Conservation (phyloP, 2,113 vertebrate species). For the Cinclus mexicanus region DNA sequence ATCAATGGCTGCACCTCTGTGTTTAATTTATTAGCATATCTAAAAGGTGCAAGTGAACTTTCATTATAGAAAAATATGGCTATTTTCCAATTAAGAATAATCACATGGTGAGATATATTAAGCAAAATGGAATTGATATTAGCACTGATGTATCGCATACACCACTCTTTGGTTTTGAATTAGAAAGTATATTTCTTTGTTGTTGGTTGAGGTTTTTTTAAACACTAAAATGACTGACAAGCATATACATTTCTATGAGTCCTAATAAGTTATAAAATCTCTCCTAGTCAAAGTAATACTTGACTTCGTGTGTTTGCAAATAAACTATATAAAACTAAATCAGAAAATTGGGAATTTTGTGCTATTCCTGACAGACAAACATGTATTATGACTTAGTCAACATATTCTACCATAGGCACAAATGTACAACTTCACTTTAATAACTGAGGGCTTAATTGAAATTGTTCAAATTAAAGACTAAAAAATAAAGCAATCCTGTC, state of each 20-base stretch:
- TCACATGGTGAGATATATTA: slow-evolving; percentile 32
- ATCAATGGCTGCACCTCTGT: slow-evolving; percentile 42
- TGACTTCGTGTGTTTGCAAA: slow-evolving; percentile 5
- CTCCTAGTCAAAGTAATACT: neutral
- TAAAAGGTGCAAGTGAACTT: slow-evolving; percentile 46
- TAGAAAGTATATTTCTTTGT: slow-evolving; percentile 6
- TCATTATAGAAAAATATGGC: slow-evolving; percentile 30
- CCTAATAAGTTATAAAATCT: neutral
- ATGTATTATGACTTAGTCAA: neutral
- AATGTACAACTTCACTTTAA: neutral
- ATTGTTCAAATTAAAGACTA: slow-evolving; percentile 22
- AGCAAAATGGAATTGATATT: slow-evolving; percentile 33
- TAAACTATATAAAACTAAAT: neutral
- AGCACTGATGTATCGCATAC: slow-evolving; percentile 47
- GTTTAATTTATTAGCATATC: slow-evolving; percentile 60
- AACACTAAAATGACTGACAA: neutral
- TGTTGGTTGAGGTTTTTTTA: neutral
- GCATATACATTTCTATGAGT: neutral
- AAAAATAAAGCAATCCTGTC: neutral
- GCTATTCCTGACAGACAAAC: neutral
- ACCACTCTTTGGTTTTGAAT: neutral
- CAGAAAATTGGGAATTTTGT: slow-evolving; percentile 15
- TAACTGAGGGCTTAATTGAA: neutral
- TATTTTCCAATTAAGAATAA: slow-evolving; percentile 62
- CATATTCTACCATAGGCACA: neutral